A percentile compares a stretch with the other conserved stretches of the same genome.
These are phyloP conservation scores for Cyprinodon brontotheroides DNA, from an alignment of 2,113 vertebrate genomes.

Conservation along the genomic window DNA sequence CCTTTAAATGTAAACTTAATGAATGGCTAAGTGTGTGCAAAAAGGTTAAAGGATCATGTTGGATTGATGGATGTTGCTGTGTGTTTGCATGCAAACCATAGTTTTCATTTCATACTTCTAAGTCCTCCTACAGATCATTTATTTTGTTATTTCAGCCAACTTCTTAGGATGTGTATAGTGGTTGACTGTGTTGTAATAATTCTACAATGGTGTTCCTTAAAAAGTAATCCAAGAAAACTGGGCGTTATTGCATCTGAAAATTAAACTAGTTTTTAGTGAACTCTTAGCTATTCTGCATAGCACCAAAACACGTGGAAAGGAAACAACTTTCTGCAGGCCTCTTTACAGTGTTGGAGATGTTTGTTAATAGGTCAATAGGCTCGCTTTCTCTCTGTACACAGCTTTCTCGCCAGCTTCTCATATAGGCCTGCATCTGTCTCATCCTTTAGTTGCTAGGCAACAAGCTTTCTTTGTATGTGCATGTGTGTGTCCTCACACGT, in stretches of 20 bases:
- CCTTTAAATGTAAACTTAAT: neutral
- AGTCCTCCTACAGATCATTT: neutral
- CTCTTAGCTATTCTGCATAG: neutral
- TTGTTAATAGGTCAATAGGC: constrained; percentile 58
- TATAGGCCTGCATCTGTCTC: constrained; percentile 78
- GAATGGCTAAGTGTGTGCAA: too few relatives aligned
- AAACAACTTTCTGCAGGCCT: neutral
- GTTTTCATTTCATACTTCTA: neutral
- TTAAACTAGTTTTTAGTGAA: neutral
- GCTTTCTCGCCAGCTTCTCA: constrained; percentile 65
- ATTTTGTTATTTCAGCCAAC: constrained; percentile 1
- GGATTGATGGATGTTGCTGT: too few relatives aligned
- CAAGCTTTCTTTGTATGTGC: constrained; percentile 71
- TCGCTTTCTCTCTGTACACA: constrained; percentile 52
- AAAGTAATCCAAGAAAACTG: constrained; percentile 23
- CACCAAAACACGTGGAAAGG: neutral
- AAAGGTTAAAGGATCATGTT: too few relatives aligned
- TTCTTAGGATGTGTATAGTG: constrained; percentile 12
- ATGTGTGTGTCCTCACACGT: constrained; percentile 55
- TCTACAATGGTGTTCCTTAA: neutral
- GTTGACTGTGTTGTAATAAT: neutral
- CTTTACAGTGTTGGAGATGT: neutral
- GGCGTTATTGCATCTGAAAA: constrained; percentile 10
- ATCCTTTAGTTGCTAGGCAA: constrained; percentile 83
- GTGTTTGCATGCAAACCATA: too few relatives aligned